Evolutionary conservation across 2,113 vertebrate species (phyloP).

Genomic region (Cervus canadensis): DNA sequence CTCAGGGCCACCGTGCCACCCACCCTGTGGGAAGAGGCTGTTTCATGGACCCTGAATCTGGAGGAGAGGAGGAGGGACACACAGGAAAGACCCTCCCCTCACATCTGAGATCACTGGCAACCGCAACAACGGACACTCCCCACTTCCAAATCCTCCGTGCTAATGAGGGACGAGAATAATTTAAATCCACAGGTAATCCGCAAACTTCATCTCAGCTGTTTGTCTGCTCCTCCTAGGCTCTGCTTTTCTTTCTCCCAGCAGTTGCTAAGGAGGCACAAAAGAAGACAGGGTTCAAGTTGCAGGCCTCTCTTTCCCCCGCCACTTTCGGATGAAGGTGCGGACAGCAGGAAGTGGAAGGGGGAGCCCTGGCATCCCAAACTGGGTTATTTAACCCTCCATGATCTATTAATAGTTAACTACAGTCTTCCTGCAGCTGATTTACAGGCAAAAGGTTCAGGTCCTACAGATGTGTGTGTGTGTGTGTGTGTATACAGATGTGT

Average conservation of each 20-base stretch:
- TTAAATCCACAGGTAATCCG: neutral
- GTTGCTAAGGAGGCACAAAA: conserved; percentile 51
- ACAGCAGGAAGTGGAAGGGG: conserved; percentile 34
- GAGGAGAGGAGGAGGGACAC: neutral
- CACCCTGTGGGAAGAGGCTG: neutral
- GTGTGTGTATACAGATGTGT: neutral
- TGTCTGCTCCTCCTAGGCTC: neutral
- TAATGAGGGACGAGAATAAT: neutral
- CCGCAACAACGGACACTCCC: neutral
- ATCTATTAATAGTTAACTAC: conserved; percentile 11
- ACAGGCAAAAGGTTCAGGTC: neutral
- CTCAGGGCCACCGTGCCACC: neutral
- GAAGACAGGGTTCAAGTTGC: conserved; percentile 38
- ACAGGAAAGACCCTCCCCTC: neutral
- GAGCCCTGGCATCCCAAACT: neutral
- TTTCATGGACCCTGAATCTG: neutral
- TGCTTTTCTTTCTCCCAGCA: neutral
- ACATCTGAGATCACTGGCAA: neutral
- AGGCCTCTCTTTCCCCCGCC: neutral
- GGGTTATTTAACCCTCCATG: neutral
- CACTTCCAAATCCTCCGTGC: neutral
- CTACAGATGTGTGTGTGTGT: neutral
- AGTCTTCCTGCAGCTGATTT: conserved; percentile 48
- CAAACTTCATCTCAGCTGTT: conserved; percentile 29
- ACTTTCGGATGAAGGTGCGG: conserved; percentile 10